phyloP scores from a whole-genome alignment of 2,888 invertebrate species.

The Morpho deidamia region DNA sequence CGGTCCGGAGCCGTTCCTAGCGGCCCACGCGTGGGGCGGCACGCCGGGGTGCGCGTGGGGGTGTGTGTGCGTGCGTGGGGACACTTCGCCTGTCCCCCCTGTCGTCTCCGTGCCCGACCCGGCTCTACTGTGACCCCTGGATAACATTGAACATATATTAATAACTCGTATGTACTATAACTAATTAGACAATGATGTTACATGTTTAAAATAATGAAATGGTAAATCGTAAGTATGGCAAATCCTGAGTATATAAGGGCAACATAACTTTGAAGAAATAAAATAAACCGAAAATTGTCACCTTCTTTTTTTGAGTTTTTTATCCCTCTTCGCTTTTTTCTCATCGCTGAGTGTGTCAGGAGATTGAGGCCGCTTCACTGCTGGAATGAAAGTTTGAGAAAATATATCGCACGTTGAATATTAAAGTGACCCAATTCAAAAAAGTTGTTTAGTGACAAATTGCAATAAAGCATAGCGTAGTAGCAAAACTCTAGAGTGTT shows the following conservation, averaged over 20 bases:
- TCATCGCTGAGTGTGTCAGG: conserved; percentile 58
- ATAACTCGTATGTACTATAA: no score
- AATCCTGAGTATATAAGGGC: no score
- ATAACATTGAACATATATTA: background rate
- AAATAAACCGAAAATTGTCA: conserved; percentile 30
- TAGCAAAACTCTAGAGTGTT: no score
- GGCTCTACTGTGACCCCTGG: conserved; percentile 63
- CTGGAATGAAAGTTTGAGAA: conserved; percentile 34
- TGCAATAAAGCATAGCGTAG: no score
- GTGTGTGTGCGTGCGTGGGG: conserved; percentile 14
- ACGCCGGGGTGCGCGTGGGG: background rate
- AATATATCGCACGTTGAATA: background rate
- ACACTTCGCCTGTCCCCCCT: conserved; percentile 28
- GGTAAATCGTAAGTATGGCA: no score
- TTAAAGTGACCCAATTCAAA: no score
- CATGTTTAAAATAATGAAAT: no score
- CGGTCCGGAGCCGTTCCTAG: conserved; percentile 21
- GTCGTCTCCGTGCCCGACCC: conserved; percentile 49
- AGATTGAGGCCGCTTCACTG: conserved; percentile 55
- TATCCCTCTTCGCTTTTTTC: conserved; percentile 68
- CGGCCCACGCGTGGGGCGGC: conserved; percentile 27
- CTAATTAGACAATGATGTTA: no score
- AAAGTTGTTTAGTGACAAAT: no score
- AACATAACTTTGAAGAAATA: no score
- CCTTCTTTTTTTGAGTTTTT: conserved; percentile 71